Evolutionary conservation across 2,113 vertebrate genomes (phyloP), one percentile per base, ranked within the genome.

Genomic region (Phylloscopus whistleri): DNA sequence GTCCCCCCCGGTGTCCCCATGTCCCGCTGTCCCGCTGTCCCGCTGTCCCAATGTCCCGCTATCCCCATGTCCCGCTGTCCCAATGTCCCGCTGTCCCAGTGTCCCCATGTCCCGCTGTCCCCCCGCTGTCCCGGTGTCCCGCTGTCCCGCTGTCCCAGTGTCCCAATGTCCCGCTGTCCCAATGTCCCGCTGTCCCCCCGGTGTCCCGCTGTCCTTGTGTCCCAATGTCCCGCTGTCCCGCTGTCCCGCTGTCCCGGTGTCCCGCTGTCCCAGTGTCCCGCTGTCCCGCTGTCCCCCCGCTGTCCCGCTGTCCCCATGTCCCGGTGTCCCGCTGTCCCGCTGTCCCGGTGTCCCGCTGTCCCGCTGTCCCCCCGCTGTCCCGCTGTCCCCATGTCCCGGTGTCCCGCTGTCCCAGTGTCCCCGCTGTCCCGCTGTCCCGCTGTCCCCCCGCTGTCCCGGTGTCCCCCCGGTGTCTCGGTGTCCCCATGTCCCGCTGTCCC

Each of bases 341-440:
- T 30, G 15, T 6, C 26, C 11, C 27, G 5, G 5, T 48, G 44
- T 9, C 28, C 14, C n/a, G 4, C 9, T 27, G 24, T 20, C 33
- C 7, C 22, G 0, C 6, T 67, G 26, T 10, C 19, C 6, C 3
- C n/a, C 23, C 19, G n/a, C n/a, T n/a, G n/a, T n/a, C n/a, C n/a
- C 28, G 0, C 0, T 56, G 30, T 21, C n/a, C 26, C 59, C 37
- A 37, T 9, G 43, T 85, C 16, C 16, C 24, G 0, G 1, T 76
- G 13, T 15, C 33, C 22, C 64, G 7, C 23, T 87, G 96, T 33
- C 22, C 8, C 33, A 5, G 13, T 27, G 24, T 20, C 33, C 7
- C n/a, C n/a, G 1, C 37, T 9, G 43, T 87, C 16, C 16, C 24
- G 0, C 1, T 76, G 13, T 15, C 33, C 22, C 64, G 7, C 23